Evolutionary conservation across 2,797 vertebrate species (phyloP).

Genomic region (Capromys pilorides): DNA sequence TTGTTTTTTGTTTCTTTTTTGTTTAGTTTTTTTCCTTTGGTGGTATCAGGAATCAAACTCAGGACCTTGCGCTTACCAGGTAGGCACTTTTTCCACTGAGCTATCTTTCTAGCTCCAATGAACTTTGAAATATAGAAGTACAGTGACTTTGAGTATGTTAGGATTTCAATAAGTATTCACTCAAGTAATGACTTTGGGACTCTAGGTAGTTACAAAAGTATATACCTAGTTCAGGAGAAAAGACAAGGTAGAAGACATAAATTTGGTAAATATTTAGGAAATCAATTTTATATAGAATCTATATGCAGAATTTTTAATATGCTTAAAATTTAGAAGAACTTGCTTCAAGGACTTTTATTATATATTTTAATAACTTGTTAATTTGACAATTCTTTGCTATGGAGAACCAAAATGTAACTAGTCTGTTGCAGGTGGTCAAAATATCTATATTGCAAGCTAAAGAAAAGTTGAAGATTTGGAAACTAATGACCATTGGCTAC

Average conservation of each 20-base stretch:
- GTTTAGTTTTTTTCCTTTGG: too few relatives aligned
- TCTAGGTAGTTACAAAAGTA: background rate
- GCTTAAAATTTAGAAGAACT: constrained; percentile 35
- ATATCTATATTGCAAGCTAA: background rate
- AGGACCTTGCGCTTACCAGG: too few relatives aligned
- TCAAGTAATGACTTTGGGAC: background rate
- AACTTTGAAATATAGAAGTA: constrained; percentile 30
- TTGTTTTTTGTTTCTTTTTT: too few relatives aligned
- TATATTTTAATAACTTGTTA: constrained; percentile 26
- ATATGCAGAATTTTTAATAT: background rate
- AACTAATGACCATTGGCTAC: constrained; percentile 7
- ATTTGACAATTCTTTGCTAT: background rate
- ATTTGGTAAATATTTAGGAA: background rate
- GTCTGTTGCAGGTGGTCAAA: background rate
- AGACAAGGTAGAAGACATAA: background rate
- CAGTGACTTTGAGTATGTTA: background rate
- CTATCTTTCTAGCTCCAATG: too few relatives aligned
- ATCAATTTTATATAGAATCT: constrained; percentile 8
- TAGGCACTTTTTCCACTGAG: too few relatives aligned
- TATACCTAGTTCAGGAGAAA: constrained; percentile 44
- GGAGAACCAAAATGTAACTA: background rate
- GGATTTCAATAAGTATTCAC: constrained; percentile 44
- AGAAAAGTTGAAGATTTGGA: constrained; percentile 18
- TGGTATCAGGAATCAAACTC: too few relatives aligned
- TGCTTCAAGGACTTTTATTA: constrained; percentile 13